Evolutionary conservation across 2,113 vertebrate species (phyloP), one percentile per base, ranked within the genome.

Genomic region (Rana temporaria): DNA sequence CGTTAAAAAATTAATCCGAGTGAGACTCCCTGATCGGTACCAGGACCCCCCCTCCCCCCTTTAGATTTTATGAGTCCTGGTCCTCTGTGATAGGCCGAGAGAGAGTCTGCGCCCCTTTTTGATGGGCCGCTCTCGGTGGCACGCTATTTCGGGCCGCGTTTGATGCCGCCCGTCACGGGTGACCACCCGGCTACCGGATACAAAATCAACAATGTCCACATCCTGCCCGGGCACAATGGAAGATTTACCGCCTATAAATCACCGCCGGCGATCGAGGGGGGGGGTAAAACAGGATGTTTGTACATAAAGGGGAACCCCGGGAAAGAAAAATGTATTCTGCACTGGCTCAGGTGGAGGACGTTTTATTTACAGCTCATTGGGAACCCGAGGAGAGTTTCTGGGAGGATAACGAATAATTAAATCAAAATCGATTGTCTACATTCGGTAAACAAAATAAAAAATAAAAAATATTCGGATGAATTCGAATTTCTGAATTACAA

Each of bases 221-320:
- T 71, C 69, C 69, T 55, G 48, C 0, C 22, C 1, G 52, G 53
- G 69, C n/a, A 70, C 68, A 70, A 70, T 70, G 20, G 48, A 15
- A 24, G 38, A 3, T 67, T 17, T 70, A 55, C n/a, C 53, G 3
- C 18, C 18, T 0, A 38, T 11, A 38, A n/a, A 42, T 70, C 6
- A 52, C 9, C 53, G 26, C 42, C 22, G 19, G 1, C 38, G n/a
- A 20, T 11, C 20, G n/a, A 16, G 14, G 4, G 15, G 30, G 2
- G 16, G 34, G 34, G 19, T 38, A 32, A 67, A 38, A 38, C 65
- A 30, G 1, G 18, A 12, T 11, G 3, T 30, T 34, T 32, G 17
- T 6, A 65, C 3, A 18, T 5, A 1, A 5, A 17, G 67, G 11
- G 8, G 6, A 18, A 12, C 67, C n/a, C 34, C 20, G 0, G 67